These are phyloP conservation scores for Adelphocoris suturalis DNA, from an alignment of 2,888 invertebrate genomes.

Conservation along the genomic window DNA sequence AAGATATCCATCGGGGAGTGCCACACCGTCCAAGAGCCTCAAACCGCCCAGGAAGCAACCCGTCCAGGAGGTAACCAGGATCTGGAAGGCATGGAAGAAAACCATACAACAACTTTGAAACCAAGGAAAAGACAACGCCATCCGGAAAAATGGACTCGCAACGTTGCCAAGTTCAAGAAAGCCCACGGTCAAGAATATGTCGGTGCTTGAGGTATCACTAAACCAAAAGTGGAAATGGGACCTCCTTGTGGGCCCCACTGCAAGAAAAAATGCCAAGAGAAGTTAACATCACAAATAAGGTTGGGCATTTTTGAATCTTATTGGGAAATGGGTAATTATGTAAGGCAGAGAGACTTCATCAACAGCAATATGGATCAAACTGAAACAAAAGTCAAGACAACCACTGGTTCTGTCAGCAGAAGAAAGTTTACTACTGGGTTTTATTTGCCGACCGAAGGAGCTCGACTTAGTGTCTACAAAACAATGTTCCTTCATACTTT, in stretches of 20 bases:
- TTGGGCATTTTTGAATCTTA: too few species aligned
- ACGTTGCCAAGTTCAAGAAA: conserved; percentile 43
- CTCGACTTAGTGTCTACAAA: conserved; percentile 40
- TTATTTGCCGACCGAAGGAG: conserved; percentile 47
- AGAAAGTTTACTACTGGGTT: conserved; percentile 40
- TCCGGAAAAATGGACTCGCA: conserved; percentile 48
- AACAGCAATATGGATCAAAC: conserved; percentile 46
- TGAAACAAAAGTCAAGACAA: conserved; percentile 51
- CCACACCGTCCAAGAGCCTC: conserved; percentile 14
- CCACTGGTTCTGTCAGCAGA: conserved; percentile 46
- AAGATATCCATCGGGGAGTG: conserved; percentile 44
- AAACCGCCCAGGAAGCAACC: conserved; percentile 31
- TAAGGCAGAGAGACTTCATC: too few species aligned
- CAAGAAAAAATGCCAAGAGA: conserved; percentile 49
- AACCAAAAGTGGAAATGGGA: conserved; percentile 48
- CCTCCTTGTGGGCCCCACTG: conserved; percentile 49
- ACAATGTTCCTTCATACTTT: conserved; percentile 49
- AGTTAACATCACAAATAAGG: too few species aligned
- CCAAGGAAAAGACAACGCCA: conserved; percentile 52
- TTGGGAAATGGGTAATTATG: too few species aligned
- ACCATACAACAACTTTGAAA: conserved; percentile 23
- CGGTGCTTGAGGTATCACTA: conserved; percentile 47
- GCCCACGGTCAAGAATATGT: conserved; percentile 42
- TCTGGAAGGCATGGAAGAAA: conserved; percentile 52
- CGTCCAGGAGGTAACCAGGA: conserved; percentile 44